Conservation (phyloP, 2,113 vertebrate species). For the Oncorhynchus clarkii region DNA sequence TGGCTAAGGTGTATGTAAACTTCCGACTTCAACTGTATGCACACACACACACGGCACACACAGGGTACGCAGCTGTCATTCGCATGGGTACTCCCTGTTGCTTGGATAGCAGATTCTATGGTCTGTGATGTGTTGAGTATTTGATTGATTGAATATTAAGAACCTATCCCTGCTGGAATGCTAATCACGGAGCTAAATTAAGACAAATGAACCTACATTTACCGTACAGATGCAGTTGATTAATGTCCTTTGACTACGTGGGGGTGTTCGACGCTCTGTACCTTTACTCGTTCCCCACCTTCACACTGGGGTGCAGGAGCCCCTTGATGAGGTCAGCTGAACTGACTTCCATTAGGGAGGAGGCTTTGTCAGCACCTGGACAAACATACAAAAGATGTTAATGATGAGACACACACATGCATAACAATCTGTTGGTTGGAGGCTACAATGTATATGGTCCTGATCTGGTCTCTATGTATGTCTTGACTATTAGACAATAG, state of each 20-base stretch:
- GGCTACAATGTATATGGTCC: background rate
- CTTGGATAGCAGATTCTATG: conserved; percentile 43
- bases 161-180: conserved; percentile 3
- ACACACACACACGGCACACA: conserved; percentile 20
- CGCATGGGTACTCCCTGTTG: conserved; percentile 46
- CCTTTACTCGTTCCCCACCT: conserved; percentile 96
- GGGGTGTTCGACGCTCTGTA: conserved; percentile 87
- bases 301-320: conserved; percentile 91
- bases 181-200: background rate
- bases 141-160: conserved; percentile 15
- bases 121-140: conserved; percentile 19
- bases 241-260: background rate
- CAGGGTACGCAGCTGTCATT: conserved; percentile 50
- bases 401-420: background rate
- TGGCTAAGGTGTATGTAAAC: too few relatives aligned
- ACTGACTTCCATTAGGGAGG: conserved; percentile 93
- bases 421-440: background rate
- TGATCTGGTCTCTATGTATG: too few relatives aligned
- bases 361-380: conserved; percentile 90
- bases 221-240: background rate
- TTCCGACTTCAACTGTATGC: conserved; percentile 5
- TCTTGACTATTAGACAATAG: too few relatives aligned
- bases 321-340: conserved; percentile 93
- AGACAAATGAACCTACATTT: background rate
- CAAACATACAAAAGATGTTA: background rate